Base-by-base conservation (phyloP, 2,888 invertebrate genomes). In the Siphlonurus alternatus region DNA sequence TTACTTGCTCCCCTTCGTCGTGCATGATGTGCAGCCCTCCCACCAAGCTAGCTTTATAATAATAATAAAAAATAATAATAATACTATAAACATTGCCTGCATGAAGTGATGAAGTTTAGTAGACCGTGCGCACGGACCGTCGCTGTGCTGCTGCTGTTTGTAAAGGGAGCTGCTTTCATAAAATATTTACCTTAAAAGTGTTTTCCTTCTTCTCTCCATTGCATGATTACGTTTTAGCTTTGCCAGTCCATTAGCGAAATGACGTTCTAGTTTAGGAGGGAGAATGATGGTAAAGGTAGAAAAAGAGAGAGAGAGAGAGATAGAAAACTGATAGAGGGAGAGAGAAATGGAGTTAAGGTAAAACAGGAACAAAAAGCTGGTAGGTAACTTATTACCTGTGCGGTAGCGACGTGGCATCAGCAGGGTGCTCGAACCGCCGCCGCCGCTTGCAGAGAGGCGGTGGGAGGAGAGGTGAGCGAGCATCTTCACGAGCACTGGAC, bases 171-270 rank as follows among this genome's bases (percentile, higher is more conserved):
- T 64, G 63, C 67, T 66, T 65, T 65, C 67, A 67, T 67, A 66
- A 67, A 67, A 67, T 66, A 67, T 67, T 67, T 67, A 67, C 66
- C 63, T 65, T 64, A 66, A 66, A 66, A 66, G 65, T 66, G 64
- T 65, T 66, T 65, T 59, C 65, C 65, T 63, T 62, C 67, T 23
- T 64, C 62, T 25, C 60, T 63, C 66, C 67, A 67, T 66, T 65
- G 64, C 66, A 64, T 66, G 67, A 67, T 67, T 67, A 66, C 67
- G 67, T 67, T 66, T 67, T 62, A 62, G 65, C 63, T 61, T 63
- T 54, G 62, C 63, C 61, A 63, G 64, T 64, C 64, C 64, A 64
- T 64, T 64, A 64, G 64, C 61, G 64, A 64, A 64, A 64, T 64
- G 60, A 64, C 54, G 38, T 38, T 38, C 38, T 38, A 38, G 38